Evolutionary conservation across 2,888 invertebrate genomes (phyloP).

Genomic region (Pseudococcus jackbeardsleyi): DNA sequence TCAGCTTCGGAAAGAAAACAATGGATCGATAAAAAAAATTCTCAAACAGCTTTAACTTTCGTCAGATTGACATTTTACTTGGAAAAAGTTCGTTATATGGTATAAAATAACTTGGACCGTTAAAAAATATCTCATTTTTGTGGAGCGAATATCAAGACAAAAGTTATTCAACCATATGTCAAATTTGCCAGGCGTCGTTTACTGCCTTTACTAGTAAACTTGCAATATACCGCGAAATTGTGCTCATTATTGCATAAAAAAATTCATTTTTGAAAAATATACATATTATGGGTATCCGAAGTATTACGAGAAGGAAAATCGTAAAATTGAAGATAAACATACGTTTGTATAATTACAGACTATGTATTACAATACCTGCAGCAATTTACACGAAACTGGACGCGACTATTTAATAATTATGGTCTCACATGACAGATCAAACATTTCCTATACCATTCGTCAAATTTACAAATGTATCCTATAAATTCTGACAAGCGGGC

Average conservation of each 20-base stretch:
- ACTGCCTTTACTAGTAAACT: not conserved
- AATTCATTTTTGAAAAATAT: no score
- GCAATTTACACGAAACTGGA: constrained; percentile 47
- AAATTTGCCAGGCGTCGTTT: not conserved
- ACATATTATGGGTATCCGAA: no score
- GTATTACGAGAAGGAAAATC: not conserved
- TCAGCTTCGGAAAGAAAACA: not conserved
- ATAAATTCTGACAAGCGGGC: constrained; percentile 29
- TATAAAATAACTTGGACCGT: not conserved
- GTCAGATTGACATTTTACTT: not conserved
- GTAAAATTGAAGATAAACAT: not conserved
- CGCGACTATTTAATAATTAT: constrained; percentile 31
- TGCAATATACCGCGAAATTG: no score
- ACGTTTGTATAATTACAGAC: constrained; percentile 44
- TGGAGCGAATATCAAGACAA: not conserved
- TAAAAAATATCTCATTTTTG: no score
- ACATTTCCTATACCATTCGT: constrained; percentile 39
- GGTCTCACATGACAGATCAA: constrained; percentile 46
- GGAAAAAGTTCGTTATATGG: not conserved
- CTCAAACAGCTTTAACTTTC: not conserved
- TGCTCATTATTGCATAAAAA: no score
- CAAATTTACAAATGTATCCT: not conserved
- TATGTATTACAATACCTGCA: constrained; percentile 49
- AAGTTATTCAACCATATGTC: not conserved
- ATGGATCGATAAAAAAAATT: not conserved